phyloP scores from a whole-genome alignment of 2,113 vertebrate species.

The Vulpes lagopus region DNA sequence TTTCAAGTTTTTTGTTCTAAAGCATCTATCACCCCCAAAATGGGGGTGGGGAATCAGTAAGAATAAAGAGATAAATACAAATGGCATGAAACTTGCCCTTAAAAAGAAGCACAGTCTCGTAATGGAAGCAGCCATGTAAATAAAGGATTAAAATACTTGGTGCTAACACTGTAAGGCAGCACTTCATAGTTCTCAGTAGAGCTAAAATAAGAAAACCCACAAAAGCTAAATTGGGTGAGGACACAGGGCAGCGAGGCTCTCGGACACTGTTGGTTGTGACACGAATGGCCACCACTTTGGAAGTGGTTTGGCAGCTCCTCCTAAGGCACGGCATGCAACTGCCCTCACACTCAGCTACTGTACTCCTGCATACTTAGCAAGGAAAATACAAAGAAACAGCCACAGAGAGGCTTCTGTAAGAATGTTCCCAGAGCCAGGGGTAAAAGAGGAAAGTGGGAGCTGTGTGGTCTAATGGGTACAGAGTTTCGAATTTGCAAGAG shows the following conservation, averaged over 20 bases:
- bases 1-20: not conserved
- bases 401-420: not conserved
- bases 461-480: not conserved
- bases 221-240: not conserved
- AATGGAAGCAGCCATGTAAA: not conserved
- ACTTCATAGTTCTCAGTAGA: not conserved
- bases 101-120: not conserved
- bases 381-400: not conserved
- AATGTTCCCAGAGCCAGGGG: not conserved
- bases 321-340: not conserved
- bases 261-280: not conserved
- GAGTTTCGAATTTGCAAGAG: not conserved
- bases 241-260: not conserved
- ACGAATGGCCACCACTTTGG: not conserved
- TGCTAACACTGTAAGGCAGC: not conserved
- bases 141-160: not conserved
- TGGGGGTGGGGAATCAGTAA: not conserved
- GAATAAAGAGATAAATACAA: not conserved
- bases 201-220: not conserved
- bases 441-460: not conserved
- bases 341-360: not conserved
- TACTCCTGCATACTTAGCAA: not conserved
- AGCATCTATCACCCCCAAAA: not conserved
- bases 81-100: not conserved
- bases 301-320: not conserved